These are phyloP conservation scores for Atlantisia rogersi DNA, from an alignment of 2,113 vertebrate genomes.

Conservation along the genomic window DNA sequence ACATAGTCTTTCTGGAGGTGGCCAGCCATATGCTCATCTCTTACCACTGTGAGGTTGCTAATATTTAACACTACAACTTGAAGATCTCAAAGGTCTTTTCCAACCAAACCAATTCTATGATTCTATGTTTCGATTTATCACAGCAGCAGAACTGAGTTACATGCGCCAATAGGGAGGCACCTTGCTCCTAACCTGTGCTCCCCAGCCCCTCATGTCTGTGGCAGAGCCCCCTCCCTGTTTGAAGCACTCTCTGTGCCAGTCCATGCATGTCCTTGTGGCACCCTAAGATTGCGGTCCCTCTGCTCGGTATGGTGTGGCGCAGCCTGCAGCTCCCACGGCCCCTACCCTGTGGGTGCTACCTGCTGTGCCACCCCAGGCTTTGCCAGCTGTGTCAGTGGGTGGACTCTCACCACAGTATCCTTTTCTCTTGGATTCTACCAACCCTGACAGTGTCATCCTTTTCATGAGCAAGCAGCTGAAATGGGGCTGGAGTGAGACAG, in stretches of 20 bases:
- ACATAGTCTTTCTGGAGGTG: not conserved
- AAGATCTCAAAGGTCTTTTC: no score
- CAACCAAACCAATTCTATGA: no score
- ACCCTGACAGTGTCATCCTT: not conserved
- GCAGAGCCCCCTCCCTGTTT: not conserved
- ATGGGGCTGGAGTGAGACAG: not conserved
- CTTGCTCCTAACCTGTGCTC: not conserved
- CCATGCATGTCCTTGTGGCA: accelerated
- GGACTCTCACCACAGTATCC: not conserved
- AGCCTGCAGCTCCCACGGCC: not conserved
- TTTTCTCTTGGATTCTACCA: not conserved
- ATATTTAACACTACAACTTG: not conserved
- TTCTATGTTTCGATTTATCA: not conserved
- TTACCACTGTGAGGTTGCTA: not conserved
- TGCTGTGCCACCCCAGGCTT: not conserved
- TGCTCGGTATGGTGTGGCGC: accelerated
- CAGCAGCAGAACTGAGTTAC: not conserved
- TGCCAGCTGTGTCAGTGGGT: not conserved
- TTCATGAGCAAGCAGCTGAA: not conserved
- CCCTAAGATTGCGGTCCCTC: not conserved
- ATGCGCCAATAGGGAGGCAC: not conserved
- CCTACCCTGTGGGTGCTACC: not conserved
- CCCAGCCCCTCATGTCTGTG: not conserved
- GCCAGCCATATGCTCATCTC: not conserved
- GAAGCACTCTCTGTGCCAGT: not conserved